Base-by-base conservation (phyloP, 2,888 invertebrate species). In the Apotomis capreana region DNA sequence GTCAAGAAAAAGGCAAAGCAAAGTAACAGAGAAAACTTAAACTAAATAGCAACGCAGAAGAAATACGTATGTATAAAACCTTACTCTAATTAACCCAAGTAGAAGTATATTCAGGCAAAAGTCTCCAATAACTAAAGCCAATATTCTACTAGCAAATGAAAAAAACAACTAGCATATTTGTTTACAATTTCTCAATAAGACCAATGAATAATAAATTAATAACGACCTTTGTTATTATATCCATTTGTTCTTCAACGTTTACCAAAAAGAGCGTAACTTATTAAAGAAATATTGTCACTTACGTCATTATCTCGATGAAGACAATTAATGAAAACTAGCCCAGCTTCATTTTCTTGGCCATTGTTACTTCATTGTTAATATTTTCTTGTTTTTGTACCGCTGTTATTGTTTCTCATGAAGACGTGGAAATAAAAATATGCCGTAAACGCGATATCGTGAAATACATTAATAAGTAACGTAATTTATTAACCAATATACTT, bases 321-420 rank as follows among this genome's bases (percentile, higher is more conserved):
- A 54, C 63, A 64, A 70, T 70, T 59, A 64, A 70, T 70, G 64
- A 59, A 64, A 70, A 70, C 26, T 58, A 49, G 49, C 51, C 52
- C 15, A 51, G 26, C 59, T 64, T 36, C 52, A 51, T 63, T 59
- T 58, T 57, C 46, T n/a, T 54, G 46, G 55, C 52, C n/a, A 62
- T 62, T 52, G 13, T 52, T 70, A 44, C 46, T 54, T 26, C 44
- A 49, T n/a, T 36, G 40, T 37, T 46, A 49, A 55, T 46, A 37
- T 62, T 69, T 62, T 62, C 49, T 55, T 61, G 49, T 57, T 49
- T 55, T 62, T 37, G 68, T 61, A 61, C 9, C 49, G 5, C 15
- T 12, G 4, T 44, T 46, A 65, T 65, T 65, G 52, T 68, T 68
- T 40, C 36, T 37, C 46, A n/a, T 61, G 10, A 57, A 46, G 46